Conservation (phyloP, 2,888 invertebrate genomes). For the Gymnocheta viridis region DNA sequence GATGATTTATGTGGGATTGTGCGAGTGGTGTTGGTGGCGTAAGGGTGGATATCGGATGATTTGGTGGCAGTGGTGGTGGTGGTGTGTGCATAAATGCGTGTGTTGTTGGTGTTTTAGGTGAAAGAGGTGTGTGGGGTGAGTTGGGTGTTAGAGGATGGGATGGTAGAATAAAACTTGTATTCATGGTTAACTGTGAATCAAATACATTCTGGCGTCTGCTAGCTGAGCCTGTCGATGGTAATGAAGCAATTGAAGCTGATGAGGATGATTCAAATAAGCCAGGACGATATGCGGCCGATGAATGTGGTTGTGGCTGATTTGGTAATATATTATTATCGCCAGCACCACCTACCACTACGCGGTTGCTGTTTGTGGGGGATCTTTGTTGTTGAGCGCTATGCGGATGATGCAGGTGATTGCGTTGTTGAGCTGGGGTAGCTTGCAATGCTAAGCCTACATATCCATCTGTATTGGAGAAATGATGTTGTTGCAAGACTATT, state of each 20-base stretch:
- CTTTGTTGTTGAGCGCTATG: constrained; percentile 53
- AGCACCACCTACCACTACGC: constrained; percentile 66
- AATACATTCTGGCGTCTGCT: constrained; percentile 74
- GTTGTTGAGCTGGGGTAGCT: constrained; percentile 72
- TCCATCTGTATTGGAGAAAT: constrained; percentile 77
- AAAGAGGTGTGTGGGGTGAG: constrained; percentile 52
- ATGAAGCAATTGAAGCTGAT: constrained; percentile 57
- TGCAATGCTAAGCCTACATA: constrained; percentile 78
- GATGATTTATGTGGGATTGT: constrained; percentile 57
- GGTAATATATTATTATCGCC: constrained; percentile 59
- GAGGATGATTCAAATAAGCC: constrained; percentile 52
- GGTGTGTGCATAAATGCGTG: constrained; percentile 71
- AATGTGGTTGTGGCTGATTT: constrained; percentile 69
- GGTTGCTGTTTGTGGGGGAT: constrained; percentile 66
- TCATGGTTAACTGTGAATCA: constrained; percentile 66
- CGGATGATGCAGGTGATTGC: constrained; percentile 48
- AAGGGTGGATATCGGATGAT: constrained; percentile 50
- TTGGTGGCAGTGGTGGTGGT: constrained; percentile 70
- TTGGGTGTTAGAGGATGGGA: constrained; percentile 64
- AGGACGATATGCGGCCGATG: constrained; percentile 70
- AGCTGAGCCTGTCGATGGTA: constrained; percentile 68
- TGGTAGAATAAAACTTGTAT: constrained; percentile 62
- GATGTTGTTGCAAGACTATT: constrained; percentile 76
- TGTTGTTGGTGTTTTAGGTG: constrained; percentile 67
- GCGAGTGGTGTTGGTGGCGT: constrained; percentile 55